These are phyloP conservation scores for Centroberyx gerrardi DNA, from an alignment of 2,797 vertebrate species.

Conservation along the genomic window DNA sequence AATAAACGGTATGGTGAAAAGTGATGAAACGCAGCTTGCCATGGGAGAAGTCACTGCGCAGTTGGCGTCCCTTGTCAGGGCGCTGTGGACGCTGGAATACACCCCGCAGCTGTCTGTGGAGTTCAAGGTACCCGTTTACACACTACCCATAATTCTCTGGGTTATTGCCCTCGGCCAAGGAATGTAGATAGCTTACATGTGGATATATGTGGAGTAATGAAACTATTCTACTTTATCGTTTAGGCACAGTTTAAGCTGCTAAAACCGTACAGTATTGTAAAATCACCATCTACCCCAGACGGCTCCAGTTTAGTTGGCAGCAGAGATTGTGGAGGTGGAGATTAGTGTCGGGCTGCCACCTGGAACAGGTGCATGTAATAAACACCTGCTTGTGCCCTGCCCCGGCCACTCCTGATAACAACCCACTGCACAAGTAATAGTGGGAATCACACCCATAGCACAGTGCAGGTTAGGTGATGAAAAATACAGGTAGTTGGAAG, in stretches of 20 bases:
- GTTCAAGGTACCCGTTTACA: slow-evolving; percentile 90
- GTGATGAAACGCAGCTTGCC: slow-evolving; percentile 53
- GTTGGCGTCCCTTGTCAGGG: slow-evolving; percentile 91
- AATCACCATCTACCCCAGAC: background rate
- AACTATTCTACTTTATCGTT: no score
- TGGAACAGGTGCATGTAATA: slow-evolving; percentile 1
- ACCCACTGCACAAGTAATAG: background rate
- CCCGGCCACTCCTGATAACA: no score
- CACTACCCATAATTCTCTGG: background rate
- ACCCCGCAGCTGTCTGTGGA: slow-evolving; percentile 94
- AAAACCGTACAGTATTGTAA: background rate
- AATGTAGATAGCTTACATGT: background rate
- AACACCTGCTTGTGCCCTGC: background rate
- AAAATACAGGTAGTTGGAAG: background rate
- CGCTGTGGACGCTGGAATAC: slow-evolving; percentile 96
- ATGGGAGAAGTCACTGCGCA: slow-evolving; percentile 92
- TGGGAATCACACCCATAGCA: background rate
- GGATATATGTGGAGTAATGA: no score
- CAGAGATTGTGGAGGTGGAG: background rate
- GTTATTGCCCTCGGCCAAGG: background rate
- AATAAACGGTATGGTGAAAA: slow-evolving; percentile 56
- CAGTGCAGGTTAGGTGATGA: background rate
- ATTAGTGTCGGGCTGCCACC: slow-evolving; percentile 4
- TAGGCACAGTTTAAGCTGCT: no score
- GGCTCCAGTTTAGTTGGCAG: background rate